A percentile compares a stretch with the other conserved stretches of the same genome.
These are phyloP conservation scores for Tenthredo scrophulariae DNA, from an alignment of 2,888 invertebrate genomes.

Conservation along the genomic window DNA sequence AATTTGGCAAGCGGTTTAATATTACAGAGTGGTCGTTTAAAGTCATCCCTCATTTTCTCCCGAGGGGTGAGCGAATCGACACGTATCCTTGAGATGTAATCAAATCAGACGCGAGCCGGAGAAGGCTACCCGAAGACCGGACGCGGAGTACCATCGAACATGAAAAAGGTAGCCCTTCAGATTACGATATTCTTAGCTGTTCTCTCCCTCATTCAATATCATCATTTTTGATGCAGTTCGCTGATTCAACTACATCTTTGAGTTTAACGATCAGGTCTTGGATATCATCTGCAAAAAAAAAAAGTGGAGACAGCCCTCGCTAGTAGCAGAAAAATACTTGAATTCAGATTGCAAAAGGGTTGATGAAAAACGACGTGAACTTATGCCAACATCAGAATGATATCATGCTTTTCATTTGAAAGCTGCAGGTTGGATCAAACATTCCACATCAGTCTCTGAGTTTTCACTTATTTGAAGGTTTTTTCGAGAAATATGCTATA, in stretches of 20 bases:
- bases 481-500: not conserved
- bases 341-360: not conserved
- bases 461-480: not conserved
- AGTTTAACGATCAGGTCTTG: not conserved
- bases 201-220: slow-evolving; percentile 32
- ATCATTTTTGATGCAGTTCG: slow-evolving; percentile 1
- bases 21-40: slow-evolving; percentile 50
- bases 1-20: slow-evolving; percentile 46
- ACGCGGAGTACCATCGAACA: slow-evolving; percentile 35
- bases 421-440: not conserved
- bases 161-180: slow-evolving; percentile 17
- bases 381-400: not conserved
- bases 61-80: slow-evolving; percentile 29
- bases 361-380: not conserved
- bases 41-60: slow-evolving; percentile 37
- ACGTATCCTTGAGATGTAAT: slow-evolving; percentile 47
- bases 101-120: slow-evolving; percentile 32
- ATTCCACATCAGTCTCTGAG: not conserved
- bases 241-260: slow-evolving; percentile 14
- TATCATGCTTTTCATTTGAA: not conserved
- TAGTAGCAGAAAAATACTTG: not conserved
- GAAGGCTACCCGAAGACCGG: slow-evolving; percentile 36
- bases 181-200: slow-evolving; percentile 33
- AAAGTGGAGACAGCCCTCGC: too few species aligned
- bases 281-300: too few species aligned